Conservation (phyloP, 1,140 invertebrate genomes). For the Penaeus chinensis region DNA sequence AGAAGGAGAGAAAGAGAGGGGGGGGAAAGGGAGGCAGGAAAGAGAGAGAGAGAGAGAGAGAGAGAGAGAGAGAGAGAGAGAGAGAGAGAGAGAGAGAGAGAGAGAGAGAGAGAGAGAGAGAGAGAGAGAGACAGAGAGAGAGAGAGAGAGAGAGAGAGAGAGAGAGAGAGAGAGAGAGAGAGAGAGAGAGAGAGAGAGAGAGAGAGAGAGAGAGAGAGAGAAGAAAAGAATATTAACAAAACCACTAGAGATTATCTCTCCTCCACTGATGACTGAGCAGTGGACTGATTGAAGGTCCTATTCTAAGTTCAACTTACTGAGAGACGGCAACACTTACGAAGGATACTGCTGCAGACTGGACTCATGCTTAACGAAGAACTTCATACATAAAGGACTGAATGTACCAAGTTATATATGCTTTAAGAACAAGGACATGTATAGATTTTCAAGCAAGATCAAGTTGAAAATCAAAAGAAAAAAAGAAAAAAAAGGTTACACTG, state of each 20-base stretch:
- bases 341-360: slow-evolving; percentile 24
- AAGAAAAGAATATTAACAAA: slow-evolving; percentile 1
- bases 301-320: neutral
- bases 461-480: neutral
- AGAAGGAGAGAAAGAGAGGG: no score
- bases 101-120: no score
- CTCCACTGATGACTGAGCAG: no score
- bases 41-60: no score
- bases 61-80: no score
- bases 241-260: no score
- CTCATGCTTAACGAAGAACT: slow-evolving; percentile 40
- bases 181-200: neutral
- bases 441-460: neutral
- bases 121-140: no score
- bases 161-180: no score
- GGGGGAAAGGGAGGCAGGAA: no score
- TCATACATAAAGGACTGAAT: slow-evolving; percentile 13
- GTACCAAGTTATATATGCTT: slow-evolving; percentile 17
- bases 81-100: no score
- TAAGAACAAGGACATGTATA: slow-evolving; percentile 21
- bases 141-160: no score
- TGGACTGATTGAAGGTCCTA: neutral
- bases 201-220: neutral
- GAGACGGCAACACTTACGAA: slow-evolving; percentile 43
- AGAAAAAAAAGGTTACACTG: slow-evolving; percentile 33